Conservation (phyloP, 2,888 invertebrate species). For the Eulithis testata region DNA sequence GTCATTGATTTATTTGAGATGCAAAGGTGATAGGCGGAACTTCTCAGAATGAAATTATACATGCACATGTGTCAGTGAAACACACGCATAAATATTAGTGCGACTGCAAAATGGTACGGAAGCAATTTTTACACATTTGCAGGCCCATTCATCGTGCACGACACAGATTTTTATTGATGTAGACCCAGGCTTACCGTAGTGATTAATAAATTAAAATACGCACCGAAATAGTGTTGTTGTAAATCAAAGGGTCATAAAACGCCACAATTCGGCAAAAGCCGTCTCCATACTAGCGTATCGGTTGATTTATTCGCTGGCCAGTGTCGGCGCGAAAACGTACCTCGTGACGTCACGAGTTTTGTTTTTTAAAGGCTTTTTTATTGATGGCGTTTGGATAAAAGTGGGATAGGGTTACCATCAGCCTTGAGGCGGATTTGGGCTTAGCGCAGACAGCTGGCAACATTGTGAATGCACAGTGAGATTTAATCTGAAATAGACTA, state of each 20-base stretch:
- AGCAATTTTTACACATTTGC: slow-evolving; percentile 9
- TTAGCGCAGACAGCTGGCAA: slow-evolving; percentile 20
- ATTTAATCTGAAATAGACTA: slow-evolving; percentile 8
- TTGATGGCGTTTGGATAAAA: slow-evolving; percentile 81
- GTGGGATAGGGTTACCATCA: slow-evolving; percentile 61
- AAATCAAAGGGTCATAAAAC: slow-evolving; percentile 67
- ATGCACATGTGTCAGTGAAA: background rate
- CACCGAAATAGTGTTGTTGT: slow-evolving; percentile 64
- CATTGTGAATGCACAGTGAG: slow-evolving; percentile 13
- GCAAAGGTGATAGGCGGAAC: slow-evolving; percentile 7
- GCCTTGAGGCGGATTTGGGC: slow-evolving; percentile 29
- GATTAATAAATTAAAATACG: slow-evolving; percentile 60
- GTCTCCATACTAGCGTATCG: slow-evolving; percentile 72
- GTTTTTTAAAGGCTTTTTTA: slow-evolving; percentile 71
- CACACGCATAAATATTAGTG: background rate
- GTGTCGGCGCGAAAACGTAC: slow-evolving; percentile 80
- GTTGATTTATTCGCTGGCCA: slow-evolving; percentile 78
- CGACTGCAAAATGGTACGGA: background rate
- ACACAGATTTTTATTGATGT: slow-evolving; percentile 36
- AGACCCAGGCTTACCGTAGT: slow-evolving; percentile 33
- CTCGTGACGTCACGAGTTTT: slow-evolving; percentile 80
- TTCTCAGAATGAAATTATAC: slow-evolving; percentile 7
- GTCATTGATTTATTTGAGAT: slow-evolving; percentile 25
- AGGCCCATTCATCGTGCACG: slow-evolving; percentile 21
- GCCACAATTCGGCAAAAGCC: slow-evolving; percentile 73